Base-by-base conservation (phyloP, 2,113 vertebrate genomes). In the Morone chrysops region DNA sequence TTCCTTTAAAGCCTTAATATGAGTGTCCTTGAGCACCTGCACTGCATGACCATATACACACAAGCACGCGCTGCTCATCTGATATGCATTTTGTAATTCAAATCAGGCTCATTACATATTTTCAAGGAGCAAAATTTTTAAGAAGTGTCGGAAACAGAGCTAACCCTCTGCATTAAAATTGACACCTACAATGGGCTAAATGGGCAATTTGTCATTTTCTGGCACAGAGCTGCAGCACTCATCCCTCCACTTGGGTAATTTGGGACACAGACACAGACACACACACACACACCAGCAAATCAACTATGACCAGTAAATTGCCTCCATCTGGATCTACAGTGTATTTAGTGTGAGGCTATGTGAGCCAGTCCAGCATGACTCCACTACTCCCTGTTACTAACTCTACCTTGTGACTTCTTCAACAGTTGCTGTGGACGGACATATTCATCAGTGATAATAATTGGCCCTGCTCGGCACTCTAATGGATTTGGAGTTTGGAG, bases 151-250 rank as follows among this genome's bases (percentile, higher is more conserved):
- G 66, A 87, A 88, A 84, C 78, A 67, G 51, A 72, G 75, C 81
- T 72, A 72, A 78, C 81, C 82, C 78, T 47, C 82, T n/a, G 67
- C 89, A 87, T 92, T 87, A 87, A 84, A 87, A 80, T 12, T 90
- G 87, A 91, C 86, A 91, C 84, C 74, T 85, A 90, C 82, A 92
- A 92, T 90, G 74, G 87, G 86, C 86, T 90, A 93, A 91, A 93
- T 86, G 89, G 87, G 76, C 79, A 84, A 89, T 93, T 93, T 92
- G 92, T 92, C 86, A 87, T 89, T 87, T 86, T 65, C 82, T 86
- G 75, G 84, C 84, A 85, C 84, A 51, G 83, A 79, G 71, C 86
- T 80, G 62, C 66, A 67, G 86, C 82, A 80, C 89, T 91, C 89
- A 75, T 83, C 82, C 70, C 77, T 86, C 74, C 70, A 76, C 82